Evolutionary conservation across 2,113 vertebrate species (phyloP), one percentile per base, ranked within the genome.

Genomic region (Oncorhynchus masou): DNA sequence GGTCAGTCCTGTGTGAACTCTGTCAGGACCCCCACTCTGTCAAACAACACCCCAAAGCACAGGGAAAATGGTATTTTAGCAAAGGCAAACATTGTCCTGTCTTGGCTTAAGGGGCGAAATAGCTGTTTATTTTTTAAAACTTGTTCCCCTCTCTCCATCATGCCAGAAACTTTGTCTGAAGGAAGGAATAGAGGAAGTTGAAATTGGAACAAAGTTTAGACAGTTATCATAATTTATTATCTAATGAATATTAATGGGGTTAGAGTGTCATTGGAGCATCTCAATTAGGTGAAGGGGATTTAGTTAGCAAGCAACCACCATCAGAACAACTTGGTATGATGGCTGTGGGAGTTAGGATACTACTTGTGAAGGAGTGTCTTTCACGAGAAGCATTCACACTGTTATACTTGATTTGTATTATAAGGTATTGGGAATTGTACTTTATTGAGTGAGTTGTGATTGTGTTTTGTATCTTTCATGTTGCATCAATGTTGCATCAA

Each of bases 61-160:
- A 92, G 95, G 95, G 94, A 96, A 95, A 96, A 97, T 97, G 95
- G 95, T 97, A 97, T 97, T 96, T 94, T 95, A 96, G 94, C 91
- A 86, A 96, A 95, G 93, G 95, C 94, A 96, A 97, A 97, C 95
- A 96, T 96, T 97, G 96, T 95, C 94, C 94, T 93, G 95, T 91
- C 94, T 94, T 60, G 94, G 94, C 91, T 95, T 95, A 95, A 93
- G 90, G 94, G 93, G 90, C 89, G 81, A 91, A 90, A 93, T 92
- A 93, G 92, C 92, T 94, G 94, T 97, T 97, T 96, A 91, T 91
- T 91, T 93, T 86, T 82, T 94, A 89, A 93, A 94, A 93, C 92
- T 91, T 93, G 89, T 89, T 91, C 89, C 89, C 86, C 84, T 92
- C 85, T 12, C 3, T 22, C 66, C 78, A 27, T 22, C 39, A 11